Conservation (phyloP, 1,140 invertebrate species). For the Aphelenchoides fujianensis region DNA sequence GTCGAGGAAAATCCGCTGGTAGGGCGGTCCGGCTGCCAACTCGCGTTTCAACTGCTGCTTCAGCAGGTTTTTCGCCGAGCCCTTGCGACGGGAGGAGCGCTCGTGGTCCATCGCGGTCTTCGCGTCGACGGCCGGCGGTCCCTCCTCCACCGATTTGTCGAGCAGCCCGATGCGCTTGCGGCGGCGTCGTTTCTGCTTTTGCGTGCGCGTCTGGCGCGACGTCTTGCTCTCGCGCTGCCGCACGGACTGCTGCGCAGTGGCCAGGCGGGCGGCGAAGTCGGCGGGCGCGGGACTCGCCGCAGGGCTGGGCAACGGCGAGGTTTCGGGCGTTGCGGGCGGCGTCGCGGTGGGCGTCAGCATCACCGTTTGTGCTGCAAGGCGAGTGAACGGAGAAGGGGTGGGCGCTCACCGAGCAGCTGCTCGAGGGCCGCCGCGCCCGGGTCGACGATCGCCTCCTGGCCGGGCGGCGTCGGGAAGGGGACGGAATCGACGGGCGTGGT, state of each 20-base stretch:
- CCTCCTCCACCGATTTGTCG: not conserved
- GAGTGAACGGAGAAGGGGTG: no score
- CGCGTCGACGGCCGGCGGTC: not conserved
- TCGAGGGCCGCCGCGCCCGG: no score
- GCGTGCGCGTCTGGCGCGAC: not conserved
- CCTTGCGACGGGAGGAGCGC: no score
- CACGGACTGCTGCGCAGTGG: not conserved
- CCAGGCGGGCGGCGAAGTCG: not conserved
- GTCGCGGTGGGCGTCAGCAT: no score
- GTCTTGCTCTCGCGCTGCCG: not conserved
- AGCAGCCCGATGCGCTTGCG: not conserved
- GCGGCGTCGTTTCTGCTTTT: not conserved
- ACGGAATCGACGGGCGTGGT: no score
- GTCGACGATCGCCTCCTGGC: no score
- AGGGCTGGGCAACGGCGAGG: no score
- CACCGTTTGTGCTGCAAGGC: no score
- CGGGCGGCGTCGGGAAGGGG: no score
- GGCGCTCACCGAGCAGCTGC: no score
- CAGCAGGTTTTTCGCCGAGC: not conserved
- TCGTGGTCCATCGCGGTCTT: not conserved
- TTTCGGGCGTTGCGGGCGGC: no score
- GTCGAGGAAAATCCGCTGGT: not conserved
- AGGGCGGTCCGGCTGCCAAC: constrained; percentile 2
- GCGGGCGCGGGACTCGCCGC: no score
- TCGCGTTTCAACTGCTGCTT: not conserved